Conservation (phyloP, 1,140 invertebrate genomes). For the Listronotus oregonensis region DNA sequence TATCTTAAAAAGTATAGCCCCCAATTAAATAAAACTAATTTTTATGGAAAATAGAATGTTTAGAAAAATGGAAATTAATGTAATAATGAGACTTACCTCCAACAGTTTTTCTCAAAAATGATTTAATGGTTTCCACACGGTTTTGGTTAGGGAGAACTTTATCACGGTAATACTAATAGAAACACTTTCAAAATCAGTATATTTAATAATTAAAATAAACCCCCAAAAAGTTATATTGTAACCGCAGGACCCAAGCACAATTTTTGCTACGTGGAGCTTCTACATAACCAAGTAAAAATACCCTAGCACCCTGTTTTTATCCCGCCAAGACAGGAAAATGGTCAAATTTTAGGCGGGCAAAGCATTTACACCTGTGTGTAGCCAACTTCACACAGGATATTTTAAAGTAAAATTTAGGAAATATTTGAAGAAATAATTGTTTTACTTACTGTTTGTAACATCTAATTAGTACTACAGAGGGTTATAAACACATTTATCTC, state of each 20-base stretch:
- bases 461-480: not conserved
- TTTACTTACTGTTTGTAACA: not conserved
- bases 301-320: constrained; percentile 36
- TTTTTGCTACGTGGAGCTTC: constrained; percentile 32
- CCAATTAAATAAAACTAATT: not conserved
- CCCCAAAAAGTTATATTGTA: constrained; percentile 2
- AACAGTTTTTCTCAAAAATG: constrained; percentile 9
- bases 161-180: constrained; percentile 9
- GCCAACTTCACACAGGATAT: constrained; percentile 31
- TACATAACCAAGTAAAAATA: constrained; percentile 38
- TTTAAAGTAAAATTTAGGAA: constrained; percentile 11
- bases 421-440: not conserved
- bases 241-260: constrained; percentile 13
- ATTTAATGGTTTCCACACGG: constrained; percentile 8
- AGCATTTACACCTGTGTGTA: constrained; percentile 21
- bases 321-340: constrained; percentile 38
- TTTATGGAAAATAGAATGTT: not conserved
- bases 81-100: constrained; percentile 17
- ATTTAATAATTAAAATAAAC: constrained; percentile 1
- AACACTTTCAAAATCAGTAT: constrained; percentile 11
- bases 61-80: not conserved
- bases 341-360: constrained; percentile 38
- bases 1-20: constrained; percentile 22
- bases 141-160: constrained; percentile 18
- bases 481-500: not conserved